These are phyloP conservation scores for Dynastes grantii DNA, from an alignment of 2,888 invertebrate species.

Conservation along the genomic window DNA sequence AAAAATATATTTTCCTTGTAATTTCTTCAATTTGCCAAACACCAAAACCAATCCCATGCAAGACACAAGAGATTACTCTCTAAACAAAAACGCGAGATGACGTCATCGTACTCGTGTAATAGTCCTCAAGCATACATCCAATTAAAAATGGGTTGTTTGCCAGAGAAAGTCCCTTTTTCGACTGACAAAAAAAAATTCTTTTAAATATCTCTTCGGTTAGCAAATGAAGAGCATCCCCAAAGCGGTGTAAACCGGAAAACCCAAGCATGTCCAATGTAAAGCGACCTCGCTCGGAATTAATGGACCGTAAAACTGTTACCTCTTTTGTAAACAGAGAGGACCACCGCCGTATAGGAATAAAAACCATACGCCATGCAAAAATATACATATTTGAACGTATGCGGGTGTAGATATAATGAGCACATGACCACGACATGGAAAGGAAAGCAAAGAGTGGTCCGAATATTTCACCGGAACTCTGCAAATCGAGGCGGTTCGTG, in stretches of 20 bases:
- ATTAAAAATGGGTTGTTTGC: constrained; percentile 10
- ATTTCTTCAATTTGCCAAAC: no score
- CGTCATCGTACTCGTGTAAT: not conserved
- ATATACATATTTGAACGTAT: not conserved
- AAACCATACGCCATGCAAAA: not conserved
- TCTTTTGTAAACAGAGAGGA: constrained; percentile 5
- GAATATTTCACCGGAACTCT: no score
- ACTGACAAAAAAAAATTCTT: not conserved
- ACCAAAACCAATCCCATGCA: no score
- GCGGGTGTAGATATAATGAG: no score
- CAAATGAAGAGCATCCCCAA: not conserved
- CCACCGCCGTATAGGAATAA: not conserved
- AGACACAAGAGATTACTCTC: no score
- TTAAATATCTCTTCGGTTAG: not conserved
- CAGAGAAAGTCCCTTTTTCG: not conserved
- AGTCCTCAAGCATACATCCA: not conserved
- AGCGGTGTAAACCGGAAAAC: not conserved
- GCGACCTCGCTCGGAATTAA: not conserved
- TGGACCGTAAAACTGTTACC: constrained; percentile 13
- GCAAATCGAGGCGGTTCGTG: not conserved
- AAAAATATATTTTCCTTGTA: no score
- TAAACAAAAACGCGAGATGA: not conserved
- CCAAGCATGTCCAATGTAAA: not conserved
- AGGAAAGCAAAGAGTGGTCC: not conserved
- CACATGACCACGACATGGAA: not conserved